Percentiles rank a stretch among this genome's conserved stretches.
Evolutionary conservation across 2,113 vertebrate genomes (phyloP).

Genomic region (Pachycephala philippinensis): DNA sequence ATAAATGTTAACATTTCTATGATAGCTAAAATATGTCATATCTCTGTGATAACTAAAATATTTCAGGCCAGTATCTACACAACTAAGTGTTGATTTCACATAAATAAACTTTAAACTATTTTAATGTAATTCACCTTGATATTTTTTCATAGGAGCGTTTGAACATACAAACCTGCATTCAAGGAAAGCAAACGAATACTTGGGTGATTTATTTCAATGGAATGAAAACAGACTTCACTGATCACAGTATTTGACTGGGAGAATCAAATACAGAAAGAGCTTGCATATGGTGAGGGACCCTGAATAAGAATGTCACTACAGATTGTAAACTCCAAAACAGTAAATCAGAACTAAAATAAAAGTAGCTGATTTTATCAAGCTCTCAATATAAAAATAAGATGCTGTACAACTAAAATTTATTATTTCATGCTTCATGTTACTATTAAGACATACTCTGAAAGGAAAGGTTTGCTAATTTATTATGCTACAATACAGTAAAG

Average conservation of each 20-base stretch:
- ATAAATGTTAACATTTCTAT: neutral
- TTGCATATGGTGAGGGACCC: neutral
- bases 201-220: neutral
- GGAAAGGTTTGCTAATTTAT: neutral
- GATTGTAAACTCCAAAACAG: neutral
- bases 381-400: neutral
- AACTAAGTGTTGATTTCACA: neutral
- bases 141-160: neutral
- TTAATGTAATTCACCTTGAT: neutral
- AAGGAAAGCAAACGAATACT: fast-evolving
- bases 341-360: neutral
- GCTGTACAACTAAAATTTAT: fast-evolving
- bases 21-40: neutral
- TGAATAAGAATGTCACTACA: neutral
- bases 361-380: neutral
- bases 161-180: neutral
- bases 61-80: neutral
- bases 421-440: neutral
- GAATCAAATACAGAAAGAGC: neutral
- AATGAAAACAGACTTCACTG: neutral
- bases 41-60: neutral
- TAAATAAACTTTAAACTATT: neutral
- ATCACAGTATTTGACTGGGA: neutral
- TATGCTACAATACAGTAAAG: neutral
- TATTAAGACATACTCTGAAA: neutral